These are phyloP conservation scores for Peromyscus maniculatus DNA, from an alignment of 2,113 vertebrate species.

Conservation along the genomic window DNA sequence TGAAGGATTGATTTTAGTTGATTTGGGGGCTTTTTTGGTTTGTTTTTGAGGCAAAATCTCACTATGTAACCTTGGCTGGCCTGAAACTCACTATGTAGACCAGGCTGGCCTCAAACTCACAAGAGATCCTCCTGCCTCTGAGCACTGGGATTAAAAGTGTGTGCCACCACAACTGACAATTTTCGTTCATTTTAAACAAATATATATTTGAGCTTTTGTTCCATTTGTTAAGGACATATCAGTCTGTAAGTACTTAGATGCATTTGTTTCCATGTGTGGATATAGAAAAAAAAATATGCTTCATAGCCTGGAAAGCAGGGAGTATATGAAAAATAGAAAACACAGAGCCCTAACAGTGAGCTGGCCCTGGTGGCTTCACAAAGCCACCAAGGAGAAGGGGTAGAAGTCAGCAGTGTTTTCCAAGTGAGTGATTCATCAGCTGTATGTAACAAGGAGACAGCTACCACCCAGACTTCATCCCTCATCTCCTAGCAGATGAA, in stretches of 20 bases:
- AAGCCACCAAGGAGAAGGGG: not conserved
- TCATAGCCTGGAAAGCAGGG: not conserved
- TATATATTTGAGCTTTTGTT: not conserved
- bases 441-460: not conserved
- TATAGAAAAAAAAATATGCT: not conserved
- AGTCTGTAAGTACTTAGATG: not conserved
- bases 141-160: not conserved
- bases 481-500: constrained; percentile 15
- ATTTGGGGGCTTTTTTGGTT: not conserved
- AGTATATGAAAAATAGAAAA: not conserved
- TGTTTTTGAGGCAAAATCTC: not conserved
- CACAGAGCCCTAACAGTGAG: not conserved
- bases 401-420: not conserved
- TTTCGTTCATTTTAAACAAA: not conserved
- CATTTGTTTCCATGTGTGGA: not conserved
- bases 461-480: not conserved
- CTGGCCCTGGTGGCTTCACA: not conserved
- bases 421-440: not conserved
- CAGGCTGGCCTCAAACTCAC: not conserved
- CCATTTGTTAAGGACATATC: not conserved
- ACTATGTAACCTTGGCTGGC: not conserved
- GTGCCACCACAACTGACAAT: not conserved
- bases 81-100: not conserved
- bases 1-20: not conserved
- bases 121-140: not conserved